phyloP scores from a whole-genome alignment of 2,888 invertebrate species.

The Macrophya annulata region DNA sequence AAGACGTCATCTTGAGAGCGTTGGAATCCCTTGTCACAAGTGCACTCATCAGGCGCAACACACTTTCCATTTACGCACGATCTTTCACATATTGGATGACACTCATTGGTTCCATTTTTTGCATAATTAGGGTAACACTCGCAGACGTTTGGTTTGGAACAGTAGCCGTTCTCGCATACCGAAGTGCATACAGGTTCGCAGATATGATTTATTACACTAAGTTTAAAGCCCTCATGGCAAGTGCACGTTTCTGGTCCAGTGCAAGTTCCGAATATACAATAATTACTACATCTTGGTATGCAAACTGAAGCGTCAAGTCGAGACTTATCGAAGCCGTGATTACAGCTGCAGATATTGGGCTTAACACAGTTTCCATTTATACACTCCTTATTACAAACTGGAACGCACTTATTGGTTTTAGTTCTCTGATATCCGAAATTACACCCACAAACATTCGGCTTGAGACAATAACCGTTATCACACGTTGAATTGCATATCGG shows the following conservation, averaged over 20 bases:
- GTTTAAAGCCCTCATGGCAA: constrained; percentile 67
- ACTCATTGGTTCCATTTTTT: constrained; percentile 25
- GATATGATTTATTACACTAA: background rate
- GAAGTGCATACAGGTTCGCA: constrained; percentile 49
- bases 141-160: constrained; percentile 60
- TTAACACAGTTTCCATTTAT: constrained; percentile 71
- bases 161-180: constrained; percentile 43
- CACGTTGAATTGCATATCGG: constrained; percentile 82
- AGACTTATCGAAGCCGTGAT: constrained; percentile 56
- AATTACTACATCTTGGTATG: constrained; percentile 69
- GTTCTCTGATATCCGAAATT: constrained; percentile 65
- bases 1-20: constrained; percentile 68
- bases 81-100: constrained; percentile 23
- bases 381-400: constrained; percentile 71
- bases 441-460: constrained; percentile 72
- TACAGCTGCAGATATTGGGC: constrained; percentile 72
- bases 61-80: constrained; percentile 62
- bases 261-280: constrained; percentile 69
- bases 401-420: constrained; percentile 72
- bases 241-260: constrained; percentile 67
- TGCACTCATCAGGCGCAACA: constrained; percentile 73
- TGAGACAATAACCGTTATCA: constrained; percentile 78
- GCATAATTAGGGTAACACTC: constrained; percentile 62
- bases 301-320: constrained; percentile 62
- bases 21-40: constrained; percentile 64